Evolutionary conservation across 2,888 invertebrate species (phyloP).

Genomic region (Dryobotodes eremita): DNA sequence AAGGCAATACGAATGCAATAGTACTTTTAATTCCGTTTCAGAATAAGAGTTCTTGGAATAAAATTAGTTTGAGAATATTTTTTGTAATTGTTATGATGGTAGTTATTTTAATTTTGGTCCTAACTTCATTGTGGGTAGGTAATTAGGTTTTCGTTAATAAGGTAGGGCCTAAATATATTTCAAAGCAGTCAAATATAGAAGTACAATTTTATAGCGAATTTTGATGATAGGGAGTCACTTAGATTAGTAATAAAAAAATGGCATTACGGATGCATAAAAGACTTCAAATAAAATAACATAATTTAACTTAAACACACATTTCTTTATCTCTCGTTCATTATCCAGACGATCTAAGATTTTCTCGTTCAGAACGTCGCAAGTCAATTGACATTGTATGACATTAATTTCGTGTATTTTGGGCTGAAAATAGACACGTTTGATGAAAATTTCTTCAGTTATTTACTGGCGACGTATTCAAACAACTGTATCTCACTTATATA

Average conservation of each 20-base stretch:
- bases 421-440: constrained; percentile 40
- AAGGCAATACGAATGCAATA: constrained; percentile 22
- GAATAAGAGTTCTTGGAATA: constrained; percentile 16
- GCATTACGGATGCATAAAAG: neutral
- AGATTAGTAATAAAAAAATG: too few relatives aligned
- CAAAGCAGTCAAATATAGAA: too few relatives aligned
- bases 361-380: neutral
- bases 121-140: neutral
- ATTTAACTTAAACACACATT: constrained; percentile 1
- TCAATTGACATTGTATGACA: constrained; percentile 28
- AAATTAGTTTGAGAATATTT: neutral
- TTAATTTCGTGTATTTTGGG: constrained; percentile 34
- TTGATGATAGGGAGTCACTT: too few relatives aligned
- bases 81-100: neutral
- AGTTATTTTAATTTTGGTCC: neutral
- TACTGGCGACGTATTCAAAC: constrained; percentile 15
- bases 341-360: constrained; percentile 19
- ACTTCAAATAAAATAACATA: constrained; percentile 1
- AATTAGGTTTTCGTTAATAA: too few relatives aligned
- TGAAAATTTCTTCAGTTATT: constrained; percentile 43
- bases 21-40: constrained; percentile 27
- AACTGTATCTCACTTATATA: too few relatives aligned
- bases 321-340: neutral
- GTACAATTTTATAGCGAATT: too few relatives aligned
- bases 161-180: too few relatives aligned